phyloP scores from a whole-genome alignment of 1,140 invertebrate genomes.

The Bombus superbus region DNA sequence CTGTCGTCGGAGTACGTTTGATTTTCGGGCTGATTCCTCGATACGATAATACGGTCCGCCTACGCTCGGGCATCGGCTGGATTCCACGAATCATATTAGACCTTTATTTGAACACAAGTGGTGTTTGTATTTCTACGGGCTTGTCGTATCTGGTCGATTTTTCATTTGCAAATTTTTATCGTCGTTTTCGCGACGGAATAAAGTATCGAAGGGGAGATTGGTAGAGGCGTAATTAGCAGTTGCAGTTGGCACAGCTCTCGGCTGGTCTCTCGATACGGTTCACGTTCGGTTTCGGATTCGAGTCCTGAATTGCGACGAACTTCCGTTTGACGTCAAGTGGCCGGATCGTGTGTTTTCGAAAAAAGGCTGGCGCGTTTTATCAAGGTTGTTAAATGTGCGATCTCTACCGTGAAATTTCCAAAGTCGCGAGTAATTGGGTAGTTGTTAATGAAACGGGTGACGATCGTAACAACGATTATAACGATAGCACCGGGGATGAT shows the following conservation, averaged over 20 bases:
- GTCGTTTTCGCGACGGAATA: not conserved
- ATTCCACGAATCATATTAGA: not conserved
- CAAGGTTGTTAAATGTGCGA: too few relatives aligned
- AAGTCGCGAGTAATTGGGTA: not conserved
- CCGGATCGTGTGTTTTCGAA: too few relatives aligned
- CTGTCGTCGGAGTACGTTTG: not conserved
- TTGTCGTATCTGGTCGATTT: too few relatives aligned
- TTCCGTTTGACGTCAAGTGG: too few relatives aligned
- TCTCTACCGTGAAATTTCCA: not conserved
- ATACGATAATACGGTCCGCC: not conserved
- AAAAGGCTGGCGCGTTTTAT: too few relatives aligned
- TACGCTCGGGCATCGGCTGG: not conserved
- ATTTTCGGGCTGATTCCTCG: conserved; percentile 30
- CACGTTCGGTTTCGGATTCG: too few relatives aligned
- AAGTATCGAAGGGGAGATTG: fast-evolving
- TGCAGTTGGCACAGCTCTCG: too few relatives aligned
- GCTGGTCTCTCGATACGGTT: too few relatives aligned
- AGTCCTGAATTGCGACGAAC: too few relatives aligned
- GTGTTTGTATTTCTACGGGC: not conserved
- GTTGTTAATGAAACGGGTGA: not conserved
- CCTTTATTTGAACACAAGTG: not conserved
- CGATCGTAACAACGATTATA: too few relatives aligned
- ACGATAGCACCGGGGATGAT: not conserved
- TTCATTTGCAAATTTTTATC: not conserved
- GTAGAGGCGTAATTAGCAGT: not conserved